phyloP scores from a whole-genome alignment of 2,888 invertebrate species.

The Xylocampa areola region DNA sequence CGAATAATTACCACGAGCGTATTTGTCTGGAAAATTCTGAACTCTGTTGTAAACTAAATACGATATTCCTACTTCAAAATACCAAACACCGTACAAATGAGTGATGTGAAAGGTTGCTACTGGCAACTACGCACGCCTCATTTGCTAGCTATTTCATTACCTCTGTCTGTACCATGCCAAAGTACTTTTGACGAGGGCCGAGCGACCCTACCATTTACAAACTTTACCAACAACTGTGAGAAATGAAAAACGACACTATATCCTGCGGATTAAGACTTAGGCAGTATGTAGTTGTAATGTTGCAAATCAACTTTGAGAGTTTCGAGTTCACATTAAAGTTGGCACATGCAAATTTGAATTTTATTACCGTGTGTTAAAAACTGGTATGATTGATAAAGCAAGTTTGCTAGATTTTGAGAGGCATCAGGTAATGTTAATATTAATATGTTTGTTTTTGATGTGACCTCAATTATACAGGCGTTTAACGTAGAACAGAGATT shows the following conservation, averaged over 20 bases:
- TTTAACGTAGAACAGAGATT: conserved; percentile 81
- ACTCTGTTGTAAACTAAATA: conserved; percentile 32
- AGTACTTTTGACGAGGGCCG: conserved; percentile 83
- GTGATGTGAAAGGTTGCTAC: conserved; percentile 82
- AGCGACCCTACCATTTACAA: conserved; percentile 70
- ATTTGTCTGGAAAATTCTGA: no score
- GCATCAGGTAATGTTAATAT: conserved; percentile 78
- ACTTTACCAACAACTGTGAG: conserved; percentile 30
- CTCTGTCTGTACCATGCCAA: conserved; percentile 85
- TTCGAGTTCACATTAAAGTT: conserved; percentile 51
- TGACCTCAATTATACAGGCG: conserved; percentile 84
- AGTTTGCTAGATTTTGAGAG: conserved; percentile 65
- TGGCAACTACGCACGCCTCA: conserved; percentile 86
- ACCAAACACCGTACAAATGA: conserved; percentile 69
- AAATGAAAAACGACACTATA: conserved; percentile 62
- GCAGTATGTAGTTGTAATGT: conserved; percentile 41
- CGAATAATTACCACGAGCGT: no score
- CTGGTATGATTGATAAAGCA: conserved; percentile 26
- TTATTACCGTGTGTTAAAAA: conserved; percentile 57
- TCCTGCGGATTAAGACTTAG: conserved; percentile 30
- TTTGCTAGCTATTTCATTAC: conserved; percentile 88
- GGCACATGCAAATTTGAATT: conserved; percentile 64
- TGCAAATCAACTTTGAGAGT: conserved; percentile 67
- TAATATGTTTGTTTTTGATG: conserved; percentile 84
- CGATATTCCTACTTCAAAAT: conserved; percentile 56